A percentile compares a stretch with the other conserved stretches of the same genome.
These are phyloP conservation scores for Gymnocheta viridis DNA, from an alignment of 2,888 invertebrate species.

Conservation along the genomic window DNA sequence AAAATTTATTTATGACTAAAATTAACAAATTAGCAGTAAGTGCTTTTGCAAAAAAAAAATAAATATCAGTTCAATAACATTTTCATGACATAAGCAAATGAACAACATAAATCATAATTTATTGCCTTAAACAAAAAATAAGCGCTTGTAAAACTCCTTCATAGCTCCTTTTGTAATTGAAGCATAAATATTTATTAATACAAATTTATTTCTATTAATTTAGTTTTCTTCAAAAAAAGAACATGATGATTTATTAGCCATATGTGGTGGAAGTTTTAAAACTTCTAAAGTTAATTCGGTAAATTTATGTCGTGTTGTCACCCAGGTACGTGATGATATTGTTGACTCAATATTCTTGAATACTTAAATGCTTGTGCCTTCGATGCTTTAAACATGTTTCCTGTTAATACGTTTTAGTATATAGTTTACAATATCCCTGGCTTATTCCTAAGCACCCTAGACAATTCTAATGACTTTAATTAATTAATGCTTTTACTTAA, in stretches of 20 bases:
- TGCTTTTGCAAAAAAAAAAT: background rate
- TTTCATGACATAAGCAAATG: constrained; percentile 5
- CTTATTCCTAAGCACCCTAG: background rate
- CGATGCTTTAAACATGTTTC: background rate
- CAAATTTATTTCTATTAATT: constrained; percentile 2
- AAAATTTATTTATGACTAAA: constrained; percentile 60
- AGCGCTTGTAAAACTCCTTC: background rate
- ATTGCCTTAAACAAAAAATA: background rate
- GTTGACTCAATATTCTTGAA: background rate
- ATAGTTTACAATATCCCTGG: background rate
- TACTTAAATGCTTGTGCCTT: background rate
- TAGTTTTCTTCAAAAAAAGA: constrained; percentile 30
- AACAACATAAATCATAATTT: background rate
- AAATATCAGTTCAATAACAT: background rate
- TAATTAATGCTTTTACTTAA: too few relatives aligned
- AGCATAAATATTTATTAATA: constrained; percentile 9
- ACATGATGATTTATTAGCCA: constrained; percentile 48
- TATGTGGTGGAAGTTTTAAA: constrained; percentile 51
- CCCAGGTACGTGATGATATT: constrained; percentile 50
- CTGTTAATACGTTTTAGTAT: background rate
- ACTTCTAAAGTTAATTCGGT: constrained; percentile 45
- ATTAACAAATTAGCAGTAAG: constrained; percentile 58
- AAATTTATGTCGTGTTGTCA: constrained; percentile 58
- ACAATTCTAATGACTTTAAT: background rate
- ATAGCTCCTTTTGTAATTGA: background rate